Evolutionary conservation across 2,113 vertebrate genomes (phyloP), one percentile per base, ranked within the genome.

Genomic region (Diglossa brunneiventris): DNA sequence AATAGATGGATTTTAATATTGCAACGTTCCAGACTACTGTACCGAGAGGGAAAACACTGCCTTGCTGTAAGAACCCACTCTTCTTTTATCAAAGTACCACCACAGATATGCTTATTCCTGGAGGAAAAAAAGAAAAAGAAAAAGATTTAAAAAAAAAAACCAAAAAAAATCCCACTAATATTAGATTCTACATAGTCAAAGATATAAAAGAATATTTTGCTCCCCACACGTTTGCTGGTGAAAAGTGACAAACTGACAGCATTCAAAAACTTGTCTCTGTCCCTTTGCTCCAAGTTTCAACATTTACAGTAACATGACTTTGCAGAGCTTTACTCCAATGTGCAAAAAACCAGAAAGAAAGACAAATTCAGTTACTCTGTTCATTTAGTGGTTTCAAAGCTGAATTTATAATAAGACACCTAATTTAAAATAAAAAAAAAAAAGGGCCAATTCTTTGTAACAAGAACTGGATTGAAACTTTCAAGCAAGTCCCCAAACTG

Each of bases 1-100:
- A 89, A 87, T 49, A 86, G 23, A 94, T 41, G 11, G 9, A 70
- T 86, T 95, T 96, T 44, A 64, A 58, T 61, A 85, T 31, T 67
- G 8, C 27, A 90, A 68, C 79, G 18, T 27, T 85, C 15, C 30
- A 86, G 89, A 83, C 49, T 59, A 97, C 94, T 92, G 97, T 98
- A 99, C 99, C 99, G 98, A 86, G 99, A 99, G 70, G 99, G 99
- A 96, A 99, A 99, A 95, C 99, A 99, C 72, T 99, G 98, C 74
- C 98, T 98, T 95, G 99, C 99, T 28, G 99, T 99, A 91, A 99
- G 98, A 66, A 99, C 98, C 99, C 99, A 99, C 83, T 99, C 98
- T 76, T 99, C 99, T 90, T 99, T 98, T 97, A 99, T 98, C 91
- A 99, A 96, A 49, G 99, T 99, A n/a, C 99, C 99, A 74, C 99